A percentile compares a stretch with the other conserved stretches of the same genome.
Conservation (phyloP, 2,113 vertebrate genomes). For the Okapia johnstoni region DNA sequence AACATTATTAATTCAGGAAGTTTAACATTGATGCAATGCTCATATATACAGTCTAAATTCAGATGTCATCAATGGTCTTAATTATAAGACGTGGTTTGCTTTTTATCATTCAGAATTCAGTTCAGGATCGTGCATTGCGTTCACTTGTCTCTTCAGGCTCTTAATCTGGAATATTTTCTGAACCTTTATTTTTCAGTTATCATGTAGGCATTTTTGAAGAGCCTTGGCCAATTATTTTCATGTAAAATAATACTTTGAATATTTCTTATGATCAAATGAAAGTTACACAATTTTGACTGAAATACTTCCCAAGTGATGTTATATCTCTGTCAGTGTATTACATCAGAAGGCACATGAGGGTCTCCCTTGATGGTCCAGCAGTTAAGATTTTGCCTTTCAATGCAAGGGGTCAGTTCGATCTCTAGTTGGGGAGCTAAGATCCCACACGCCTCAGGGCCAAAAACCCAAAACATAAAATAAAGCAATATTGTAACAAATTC, state of each 20-base stretch:
- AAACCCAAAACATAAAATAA: background rate
- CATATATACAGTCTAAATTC: background rate
- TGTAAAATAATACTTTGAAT: background rate
- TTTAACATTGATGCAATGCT: background rate
- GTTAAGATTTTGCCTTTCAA: background rate
- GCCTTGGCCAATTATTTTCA: background rate
- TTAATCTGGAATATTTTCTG: background rate
- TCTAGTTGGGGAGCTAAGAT: background rate
- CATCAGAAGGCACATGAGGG: background rate
- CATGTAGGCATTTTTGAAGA: background rate
- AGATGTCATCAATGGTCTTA: background rate
- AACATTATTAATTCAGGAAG: background rate
- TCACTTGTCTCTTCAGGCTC: background rate
- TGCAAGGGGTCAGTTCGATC: background rate
- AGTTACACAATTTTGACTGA: background rate
- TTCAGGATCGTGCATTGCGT: background rate
- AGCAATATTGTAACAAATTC: background rate
- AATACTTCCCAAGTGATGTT: background rate
- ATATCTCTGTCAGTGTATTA: background rate
- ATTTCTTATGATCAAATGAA: background rate
- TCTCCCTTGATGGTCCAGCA: background rate
- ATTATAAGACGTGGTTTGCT: background rate
- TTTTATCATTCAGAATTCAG: background rate
- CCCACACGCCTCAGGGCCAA: background rate
- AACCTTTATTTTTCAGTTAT: background rate